Evolutionary conservation across 2,888 invertebrate species (phyloP), one percentile per base, ranked within the genome.

Genomic region (Allophyes oxyacanthae): DNA sequence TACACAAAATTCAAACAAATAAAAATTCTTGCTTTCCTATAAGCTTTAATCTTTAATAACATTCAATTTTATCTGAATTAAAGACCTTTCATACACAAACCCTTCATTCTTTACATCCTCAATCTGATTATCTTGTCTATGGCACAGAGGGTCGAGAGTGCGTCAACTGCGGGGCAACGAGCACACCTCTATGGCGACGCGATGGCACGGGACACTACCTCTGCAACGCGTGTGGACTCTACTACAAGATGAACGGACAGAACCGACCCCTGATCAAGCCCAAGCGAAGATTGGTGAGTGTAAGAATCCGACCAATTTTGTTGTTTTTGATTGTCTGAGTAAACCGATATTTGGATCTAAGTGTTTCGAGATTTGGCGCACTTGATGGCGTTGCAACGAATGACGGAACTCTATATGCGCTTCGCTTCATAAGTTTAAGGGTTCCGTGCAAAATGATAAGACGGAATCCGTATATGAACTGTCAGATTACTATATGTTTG

Each of bases 211-310:
- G 99, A 42, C 98, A 98, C 92, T 99, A 99, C 95, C 96, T 97
- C 83, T 99, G 99, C 96, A 99, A 99, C 95, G 99, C 99, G 78
- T 99, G 99, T 94, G 99, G 99, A 81, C 96, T 99, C 80, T 99
- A 99, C 95, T 99, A 99, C 95, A 99, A 99, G 95, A 99, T 99
- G 99, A 99, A 99, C 94, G 99, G 99, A 83, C 98, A 99, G 92
- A 99, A 99, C 94, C 95, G 99, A 92, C 99, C 99, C 60, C 96
- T 99, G 87, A 99, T 99, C 95, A 99, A 99, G 96, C 99, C 99
- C 87, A 99, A 99, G 95, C 97, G 99, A 96, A 97, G 99, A 96
- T 97, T 99, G 97, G 99, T 99, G 96, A 98, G 99, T 97, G 93
- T 94, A 94, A 92, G 94, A 94, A 93, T 94, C 93, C 93, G 93